Evolutionary conservation across 2,888 invertebrate genomes (phyloP), one percentile per base, ranked within the genome.

Genomic region (Pyrgus malvae): DNA sequence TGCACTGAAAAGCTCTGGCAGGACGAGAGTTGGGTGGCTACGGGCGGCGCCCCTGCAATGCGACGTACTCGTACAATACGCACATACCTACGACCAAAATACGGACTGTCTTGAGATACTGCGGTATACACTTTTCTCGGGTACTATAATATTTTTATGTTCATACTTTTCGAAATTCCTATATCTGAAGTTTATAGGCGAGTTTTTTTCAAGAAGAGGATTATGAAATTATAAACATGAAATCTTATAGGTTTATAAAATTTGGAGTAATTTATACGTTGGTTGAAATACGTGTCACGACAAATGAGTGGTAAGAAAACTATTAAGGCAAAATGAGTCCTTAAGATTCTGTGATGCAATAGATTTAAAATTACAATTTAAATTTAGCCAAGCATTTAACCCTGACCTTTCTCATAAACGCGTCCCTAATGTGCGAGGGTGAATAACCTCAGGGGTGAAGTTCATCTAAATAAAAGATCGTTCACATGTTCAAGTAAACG

Each of bases 391-490:
- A 17, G 7, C 17, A 17, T 27, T 16, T 81, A 86, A 84, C 86
- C 86, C 80, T 88, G 89, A 89, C 88, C 88, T 88, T 85, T 72
- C 76, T 67, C 67, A 68, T 70, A 71, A 73, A 69, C 73, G 70
- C 71, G 69, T 69, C 68, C 61, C 66, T 64, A 69, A 68, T 67
- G 66, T 63, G 65, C 71, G 70, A 67, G 81, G 86, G 79, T 88
- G 76, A 84, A 82, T 72, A 76, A 85, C 85, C 88, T 71, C 72
- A 68, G 74, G 85, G 86, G 84, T 84, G 80, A 68, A 76, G 71
- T 69, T 77, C 77, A 69, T 83, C 80, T 84, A 86, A 87, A 87
- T 87, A 86, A 84, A 81, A 87, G 77, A 78, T 70, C 76, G 78
- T 78, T 53, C 78, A 78, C 72, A 78, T 73, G 70, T 71, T 70